Conservation (phyloP, 30 jellyfish, hydroid and myxozoan genomes). For the Sanderia malayensis region DNA sequence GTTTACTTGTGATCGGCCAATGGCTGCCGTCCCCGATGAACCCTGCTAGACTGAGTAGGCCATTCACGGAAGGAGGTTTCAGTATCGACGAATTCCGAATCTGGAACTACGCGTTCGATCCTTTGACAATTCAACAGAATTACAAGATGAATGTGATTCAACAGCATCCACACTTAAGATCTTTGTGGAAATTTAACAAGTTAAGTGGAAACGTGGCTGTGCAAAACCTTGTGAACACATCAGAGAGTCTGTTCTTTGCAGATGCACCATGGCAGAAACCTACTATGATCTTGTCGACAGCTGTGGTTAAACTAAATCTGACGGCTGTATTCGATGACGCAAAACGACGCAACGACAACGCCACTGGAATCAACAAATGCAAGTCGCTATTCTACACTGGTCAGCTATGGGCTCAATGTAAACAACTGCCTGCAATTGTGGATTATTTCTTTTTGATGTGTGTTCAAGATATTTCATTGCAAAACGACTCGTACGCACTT, state of each 20-base stretch:
- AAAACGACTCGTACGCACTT: conserved; percentile 21
- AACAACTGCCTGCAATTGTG: conserved; percentile 10
- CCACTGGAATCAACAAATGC: conserved; percentile 23
- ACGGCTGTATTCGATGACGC: conserved; percentile 16
- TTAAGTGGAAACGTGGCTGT: conserved; percentile 18
- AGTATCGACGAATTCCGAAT: conserved; percentile 46
- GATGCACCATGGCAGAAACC: conserved; percentile 55
- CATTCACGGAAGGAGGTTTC: conserved; percentile 13
- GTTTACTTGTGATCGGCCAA: conserved; percentile 41
- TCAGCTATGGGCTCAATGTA: conserved; percentile 29
- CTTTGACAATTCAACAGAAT: conserved; percentile 53
- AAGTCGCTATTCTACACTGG: conserved; percentile 29
- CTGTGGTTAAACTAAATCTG: conserved; percentile 6
- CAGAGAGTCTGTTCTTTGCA: conserved; percentile 32
- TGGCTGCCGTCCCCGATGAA: conserved; percentile 47
- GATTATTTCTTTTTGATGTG: conserved; percentile 39
- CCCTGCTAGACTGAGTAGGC: conserved; percentile 24
- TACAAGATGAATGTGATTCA: conserved; percentile 40
- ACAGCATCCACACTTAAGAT: conserved; percentile 27
- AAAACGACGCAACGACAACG: background rate
- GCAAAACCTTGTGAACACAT: conserved; percentile 19
- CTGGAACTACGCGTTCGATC: conserved; percentile 56
- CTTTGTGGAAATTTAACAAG: conserved; percentile 53
- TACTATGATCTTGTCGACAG: conserved; percentile 26
- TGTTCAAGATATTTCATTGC: conserved; percentile 34